Evolutionary conservation across 2,888 invertebrate genomes (phyloP).

Genomic region (Ceriagrion tenellum): DNA sequence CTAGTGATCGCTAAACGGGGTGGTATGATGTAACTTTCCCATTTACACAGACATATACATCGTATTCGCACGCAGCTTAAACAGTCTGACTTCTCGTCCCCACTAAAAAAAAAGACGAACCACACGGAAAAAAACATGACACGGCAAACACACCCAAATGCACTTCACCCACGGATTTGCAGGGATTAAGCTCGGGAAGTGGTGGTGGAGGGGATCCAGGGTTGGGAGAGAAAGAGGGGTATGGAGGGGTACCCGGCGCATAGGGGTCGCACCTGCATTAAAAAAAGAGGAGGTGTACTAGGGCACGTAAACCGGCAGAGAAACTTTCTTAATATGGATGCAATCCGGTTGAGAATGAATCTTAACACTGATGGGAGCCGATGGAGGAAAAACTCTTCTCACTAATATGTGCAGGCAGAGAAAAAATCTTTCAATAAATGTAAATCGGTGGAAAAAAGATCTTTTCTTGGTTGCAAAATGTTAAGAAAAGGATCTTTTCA

Average conservation of each 20-base stretch:
- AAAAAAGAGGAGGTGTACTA: constrained; percentile 34
- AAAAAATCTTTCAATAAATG: too few species aligned
- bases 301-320: background rate
- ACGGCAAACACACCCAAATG: background rate
- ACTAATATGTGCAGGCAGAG: too few species aligned
- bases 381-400: too few species aligned
- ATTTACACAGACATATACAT: background rate
- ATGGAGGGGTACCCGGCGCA: background rate
- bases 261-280: constrained; percentile 45
- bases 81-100: background rate
- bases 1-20: background rate
- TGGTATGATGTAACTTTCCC: background rate
- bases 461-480: too few species aligned
- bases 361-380: too few species aligned
- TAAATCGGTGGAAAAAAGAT: too few species aligned
- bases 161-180: background rate
- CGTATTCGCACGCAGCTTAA: background rate
- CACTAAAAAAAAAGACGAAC: background rate
- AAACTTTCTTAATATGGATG: too few species aligned
- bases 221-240: background rate
- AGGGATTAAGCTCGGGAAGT: background rate
- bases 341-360: too few species aligned
- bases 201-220: background rate
- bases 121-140: background rate
- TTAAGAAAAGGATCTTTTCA: too few species aligned